phyloP scores from a whole-genome alignment of 1,140 invertebrate species.

The Cardiocondyla obscurior region DNA sequence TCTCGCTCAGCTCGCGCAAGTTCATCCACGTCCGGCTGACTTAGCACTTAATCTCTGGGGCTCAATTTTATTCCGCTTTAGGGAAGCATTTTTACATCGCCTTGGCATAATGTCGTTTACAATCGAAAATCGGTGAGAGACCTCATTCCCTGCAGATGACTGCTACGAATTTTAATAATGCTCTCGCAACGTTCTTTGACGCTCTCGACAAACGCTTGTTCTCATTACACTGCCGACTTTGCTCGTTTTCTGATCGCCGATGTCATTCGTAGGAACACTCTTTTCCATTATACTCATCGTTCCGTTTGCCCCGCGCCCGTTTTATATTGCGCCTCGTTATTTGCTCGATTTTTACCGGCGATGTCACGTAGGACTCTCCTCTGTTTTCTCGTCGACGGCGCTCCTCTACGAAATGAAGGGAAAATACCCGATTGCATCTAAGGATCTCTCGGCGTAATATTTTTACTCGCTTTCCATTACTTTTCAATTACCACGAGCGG shows the following conservation, averaged over 20 bases:
- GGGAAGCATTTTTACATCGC: constrained; percentile 15
- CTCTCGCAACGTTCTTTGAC: constrained; percentile 7
- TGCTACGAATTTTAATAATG: constrained; percentile 37
- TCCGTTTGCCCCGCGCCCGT: background rate
- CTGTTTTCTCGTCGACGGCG: background rate
- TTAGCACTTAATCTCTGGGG: background rate
- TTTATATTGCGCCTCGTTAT: constrained; percentile 26
- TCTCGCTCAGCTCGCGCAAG: background rate
- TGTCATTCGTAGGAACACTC: background rate
- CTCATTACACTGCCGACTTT: constrained; percentile 13
- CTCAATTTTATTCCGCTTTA: constrained; percentile 24
- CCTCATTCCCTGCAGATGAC: constrained; percentile 18
- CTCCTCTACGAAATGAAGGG: background rate
- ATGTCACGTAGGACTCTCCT: constrained; percentile 18
- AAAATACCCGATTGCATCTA: constrained; percentile 19
- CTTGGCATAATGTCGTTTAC: constrained; percentile 9
- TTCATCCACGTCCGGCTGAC: background rate
- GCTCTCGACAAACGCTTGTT: background rate
- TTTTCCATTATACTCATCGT: constrained; percentile 36
- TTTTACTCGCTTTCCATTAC: constrained; percentile 19
- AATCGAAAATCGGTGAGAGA: background rate
- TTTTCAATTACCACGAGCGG: constrained; percentile 27
- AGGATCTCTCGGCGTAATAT: background rate
- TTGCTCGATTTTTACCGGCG: constrained; percentile 10
- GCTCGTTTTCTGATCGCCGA: constrained; percentile 28